These are phyloP conservation scores for Pseudonaja textilis DNA, from an alignment of 2,113 vertebrate species.

Conservation along the genomic window DNA sequence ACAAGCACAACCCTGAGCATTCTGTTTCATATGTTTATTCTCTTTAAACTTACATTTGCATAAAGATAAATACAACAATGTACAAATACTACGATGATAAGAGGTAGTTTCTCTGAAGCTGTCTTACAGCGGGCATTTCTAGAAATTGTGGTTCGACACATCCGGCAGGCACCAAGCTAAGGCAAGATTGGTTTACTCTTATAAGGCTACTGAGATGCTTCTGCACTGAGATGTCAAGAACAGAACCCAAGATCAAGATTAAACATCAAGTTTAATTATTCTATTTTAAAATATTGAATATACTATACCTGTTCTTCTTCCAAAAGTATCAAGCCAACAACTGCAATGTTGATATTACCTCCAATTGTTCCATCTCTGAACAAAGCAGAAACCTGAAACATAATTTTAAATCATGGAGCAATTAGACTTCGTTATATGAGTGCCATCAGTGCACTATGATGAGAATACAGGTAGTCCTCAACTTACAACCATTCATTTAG, in stretches of 20 bases:
- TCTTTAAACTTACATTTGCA: not conserved
- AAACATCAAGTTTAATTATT: not conserved
- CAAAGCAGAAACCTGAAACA: conserved; percentile 82
- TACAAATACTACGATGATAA: not conserved
- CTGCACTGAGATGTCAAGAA: not conserved
- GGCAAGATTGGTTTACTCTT: not conserved
- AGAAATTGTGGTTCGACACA: not conserved
- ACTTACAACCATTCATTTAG: too few species aligned
- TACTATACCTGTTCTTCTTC: conserved; percentile 84
- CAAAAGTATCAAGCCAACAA: conserved; percentile 85
- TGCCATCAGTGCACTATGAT: not conserved
- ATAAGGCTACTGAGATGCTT: not conserved
- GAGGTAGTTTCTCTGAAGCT: not conserved
- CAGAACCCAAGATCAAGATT: not conserved
- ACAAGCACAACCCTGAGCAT: not conserved
- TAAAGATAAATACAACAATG: not conserved
- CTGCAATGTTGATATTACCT: conserved; percentile 85
- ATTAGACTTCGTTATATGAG: rapidly evolving
- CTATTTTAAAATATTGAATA: not conserved
- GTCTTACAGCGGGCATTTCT: not conserved
- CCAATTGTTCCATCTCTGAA: conserved; percentile 91
- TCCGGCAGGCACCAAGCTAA: not conserved
- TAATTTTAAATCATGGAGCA: not conserved
- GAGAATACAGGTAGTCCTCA: not conserved
- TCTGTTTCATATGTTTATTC: not conserved